Conservation (phyloP, 2,888 invertebrate species). For the Idaea biselata region DNA sequence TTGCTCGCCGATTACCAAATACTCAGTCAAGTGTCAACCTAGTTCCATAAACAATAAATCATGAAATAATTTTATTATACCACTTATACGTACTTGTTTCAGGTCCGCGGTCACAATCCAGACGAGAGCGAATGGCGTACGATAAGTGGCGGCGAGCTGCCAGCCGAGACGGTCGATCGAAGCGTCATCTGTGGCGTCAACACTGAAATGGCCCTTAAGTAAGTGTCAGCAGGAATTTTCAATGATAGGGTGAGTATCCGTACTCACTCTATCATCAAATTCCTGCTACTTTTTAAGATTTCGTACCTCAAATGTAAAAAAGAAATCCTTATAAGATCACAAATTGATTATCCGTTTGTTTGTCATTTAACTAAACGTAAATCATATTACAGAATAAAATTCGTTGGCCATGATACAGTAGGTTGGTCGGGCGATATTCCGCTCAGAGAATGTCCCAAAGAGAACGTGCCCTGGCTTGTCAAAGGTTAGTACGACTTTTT, state of each 20-base stretch:
- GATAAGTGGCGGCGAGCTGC: conserved; percentile 51
- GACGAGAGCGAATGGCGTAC: conserved; percentile 45
- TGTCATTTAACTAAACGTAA: neutral
- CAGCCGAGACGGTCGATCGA: conserved; percentile 46
- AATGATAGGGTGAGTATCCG: too few species aligned
- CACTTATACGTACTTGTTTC: neutral
- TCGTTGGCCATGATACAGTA: conserved; percentile 69
- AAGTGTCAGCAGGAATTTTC: neutral
- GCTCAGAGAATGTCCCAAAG: conserved; percentile 84
- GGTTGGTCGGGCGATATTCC: conserved; percentile 92
- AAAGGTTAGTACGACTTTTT: conserved; percentile 82
- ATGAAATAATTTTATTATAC: too few species aligned
- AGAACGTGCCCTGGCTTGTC: conserved; percentile 90
- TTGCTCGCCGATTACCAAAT: too few species aligned
- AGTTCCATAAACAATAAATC: too few species aligned
- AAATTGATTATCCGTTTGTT: too few species aligned
- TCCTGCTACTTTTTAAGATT: too few species aligned
- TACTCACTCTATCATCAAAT: too few species aligned
- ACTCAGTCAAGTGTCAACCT: too few species aligned
- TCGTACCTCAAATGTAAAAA: too few species aligned
- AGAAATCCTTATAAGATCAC: too few species aligned
- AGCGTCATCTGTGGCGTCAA: conserved; percentile 53
- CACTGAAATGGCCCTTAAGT: conserved; percentile 61
- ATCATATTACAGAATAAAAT: conserved; percentile 72
- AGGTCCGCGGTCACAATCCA: conserved; percentile 48